Evolutionary conservation across 2,797 vertebrate genomes (phyloP).

Genomic region (Carcharodon carcharias): DNA sequence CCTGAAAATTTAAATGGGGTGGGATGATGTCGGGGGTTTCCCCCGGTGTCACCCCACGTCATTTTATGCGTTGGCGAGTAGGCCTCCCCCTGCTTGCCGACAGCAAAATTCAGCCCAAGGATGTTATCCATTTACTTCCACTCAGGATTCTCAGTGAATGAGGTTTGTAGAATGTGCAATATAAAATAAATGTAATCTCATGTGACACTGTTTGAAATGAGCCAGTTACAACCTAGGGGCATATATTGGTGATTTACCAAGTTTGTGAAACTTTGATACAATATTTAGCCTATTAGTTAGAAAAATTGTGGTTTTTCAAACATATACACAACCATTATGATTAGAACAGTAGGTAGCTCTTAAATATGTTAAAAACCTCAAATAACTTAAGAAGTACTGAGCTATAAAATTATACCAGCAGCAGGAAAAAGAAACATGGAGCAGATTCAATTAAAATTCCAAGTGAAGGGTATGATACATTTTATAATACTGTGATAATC

Average conservation of each 20-base stretch:
- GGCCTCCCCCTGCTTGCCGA: too few relatives aligned
- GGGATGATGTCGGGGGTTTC: too few relatives aligned
- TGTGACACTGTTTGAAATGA: background rate
- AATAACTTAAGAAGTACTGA: background rate
- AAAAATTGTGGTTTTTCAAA: background rate
- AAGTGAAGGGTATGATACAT: background rate
- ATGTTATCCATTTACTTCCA: background rate
- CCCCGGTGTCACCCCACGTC: too few relatives aligned
- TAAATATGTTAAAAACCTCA: background rate
- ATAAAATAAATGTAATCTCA: background rate
- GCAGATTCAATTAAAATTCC: background rate
- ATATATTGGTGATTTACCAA: background rate
- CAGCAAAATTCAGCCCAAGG: background rate
- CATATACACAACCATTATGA: background rate
- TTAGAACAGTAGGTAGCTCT: background rate
- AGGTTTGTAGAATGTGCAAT: background rate
- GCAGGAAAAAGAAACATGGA: background rate
- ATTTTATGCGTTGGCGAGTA: too few relatives aligned
- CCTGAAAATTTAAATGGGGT: too few relatives aligned
- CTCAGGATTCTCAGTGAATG: background rate
- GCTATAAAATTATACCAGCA: background rate
- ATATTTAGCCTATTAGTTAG: too few relatives aligned
- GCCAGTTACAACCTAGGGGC: background rate
- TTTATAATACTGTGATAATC: background rate
- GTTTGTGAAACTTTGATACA: background rate